Conservation (phyloP, 2,113 vertebrate species). For the Agelaius phoeniceus region DNA sequence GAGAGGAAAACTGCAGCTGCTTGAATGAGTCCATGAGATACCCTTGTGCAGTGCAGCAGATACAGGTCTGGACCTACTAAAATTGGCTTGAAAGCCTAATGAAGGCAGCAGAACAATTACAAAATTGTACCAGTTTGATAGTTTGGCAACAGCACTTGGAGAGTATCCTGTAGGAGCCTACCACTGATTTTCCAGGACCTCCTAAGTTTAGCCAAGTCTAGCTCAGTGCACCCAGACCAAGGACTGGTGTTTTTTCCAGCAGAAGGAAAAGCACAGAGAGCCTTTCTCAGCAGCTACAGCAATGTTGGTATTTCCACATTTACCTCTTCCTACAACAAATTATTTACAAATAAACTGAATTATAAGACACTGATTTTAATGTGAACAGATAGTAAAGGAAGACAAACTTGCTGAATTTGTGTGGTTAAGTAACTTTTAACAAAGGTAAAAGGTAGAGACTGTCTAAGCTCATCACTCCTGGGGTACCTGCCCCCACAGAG, state of each 20-base stretch:
- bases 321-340: neutral
- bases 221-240: neutral
- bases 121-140: neutral
- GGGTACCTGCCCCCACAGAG: too few relatives aligned
- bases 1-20: neutral
- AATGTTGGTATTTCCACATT: accelerated
- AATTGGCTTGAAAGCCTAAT: neutral
- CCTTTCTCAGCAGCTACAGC: neutral
- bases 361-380: neutral
- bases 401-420: neutral
- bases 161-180: neutral
- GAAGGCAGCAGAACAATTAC: neutral
- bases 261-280: neutral
- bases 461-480: neutral
- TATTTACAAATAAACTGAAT: neutral
- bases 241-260: neutral
- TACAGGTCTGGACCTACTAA: neutral
- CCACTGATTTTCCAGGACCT: neutral
- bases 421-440: neutral
- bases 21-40: neutral
- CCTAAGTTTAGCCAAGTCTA: neutral
- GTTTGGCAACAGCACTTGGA: neutral
- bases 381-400: neutral
- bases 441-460: neutral
- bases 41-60: accelerated